phyloP scores from a whole-genome alignment of 2,113 vertebrate species.

The Syrmaticus mikado region DNA sequence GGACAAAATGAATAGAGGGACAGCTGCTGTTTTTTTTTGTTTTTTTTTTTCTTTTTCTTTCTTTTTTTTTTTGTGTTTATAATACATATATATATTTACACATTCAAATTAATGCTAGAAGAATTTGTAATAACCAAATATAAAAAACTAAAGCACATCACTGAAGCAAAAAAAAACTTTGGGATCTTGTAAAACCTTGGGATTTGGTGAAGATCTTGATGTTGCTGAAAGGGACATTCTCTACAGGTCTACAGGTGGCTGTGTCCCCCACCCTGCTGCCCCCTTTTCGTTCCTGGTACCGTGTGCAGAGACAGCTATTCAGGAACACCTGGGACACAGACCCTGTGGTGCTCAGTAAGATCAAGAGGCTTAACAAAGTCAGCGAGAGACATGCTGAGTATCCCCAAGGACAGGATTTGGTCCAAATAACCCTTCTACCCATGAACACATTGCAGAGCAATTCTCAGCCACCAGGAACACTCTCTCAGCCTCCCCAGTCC shows the following conservation, averaged over 20 bases:
- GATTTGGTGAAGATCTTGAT: not conserved
- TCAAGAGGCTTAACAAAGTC: not conserved
- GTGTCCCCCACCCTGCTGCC: no score
- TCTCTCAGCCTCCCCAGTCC: constrained; percentile 23
- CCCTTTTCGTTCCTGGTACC: no score
- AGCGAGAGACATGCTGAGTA: not conserved
- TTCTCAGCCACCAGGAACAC: not conserved
- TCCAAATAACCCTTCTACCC: constrained; percentile 26
- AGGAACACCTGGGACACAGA: not conserved
- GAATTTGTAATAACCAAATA: not conserved
- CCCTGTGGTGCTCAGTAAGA: no score
- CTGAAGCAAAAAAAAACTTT: not conserved
- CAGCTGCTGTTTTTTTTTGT: not conserved
- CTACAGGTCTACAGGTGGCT: not conserved
- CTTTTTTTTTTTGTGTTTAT: not conserved
- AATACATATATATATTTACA: not conserved
- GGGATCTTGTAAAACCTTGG: not conserved
- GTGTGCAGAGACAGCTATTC: not conserved
- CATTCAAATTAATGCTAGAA: not conserved
- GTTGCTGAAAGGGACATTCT: not conserved
- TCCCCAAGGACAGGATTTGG: not conserved
- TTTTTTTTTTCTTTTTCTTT: not conserved
- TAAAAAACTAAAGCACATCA: not conserved
- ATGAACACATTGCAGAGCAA: not conserved
- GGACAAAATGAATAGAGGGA: not conserved